Evolutionary conservation across 1,140 invertebrate genomes (phyloP), one percentile per base, ranked within the genome.

Genomic region (Sogatella furcifera): DNA sequence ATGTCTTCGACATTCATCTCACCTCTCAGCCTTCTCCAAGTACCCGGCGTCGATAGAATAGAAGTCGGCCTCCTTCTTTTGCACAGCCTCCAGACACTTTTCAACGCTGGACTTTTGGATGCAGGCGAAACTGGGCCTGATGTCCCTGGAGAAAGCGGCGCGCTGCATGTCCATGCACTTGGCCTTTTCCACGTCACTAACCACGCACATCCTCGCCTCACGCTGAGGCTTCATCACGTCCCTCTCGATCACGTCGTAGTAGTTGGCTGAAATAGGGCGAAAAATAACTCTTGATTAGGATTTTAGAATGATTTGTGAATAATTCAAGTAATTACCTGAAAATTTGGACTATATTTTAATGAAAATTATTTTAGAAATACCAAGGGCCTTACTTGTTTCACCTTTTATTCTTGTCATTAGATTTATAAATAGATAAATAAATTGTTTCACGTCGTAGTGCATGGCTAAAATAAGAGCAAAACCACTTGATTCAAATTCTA

Each of bases 161-260:
- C 78, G 76, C 1, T 78, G 76, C 58, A 89, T 77, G 0, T 79
- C 77, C 2, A 76, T 70, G 62, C 89, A 91, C 69, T 90, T 90
- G 19, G 78, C 72, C 8, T 81, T 66, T 46, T 82, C 84, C 0
- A 77, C 72, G 28, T 79, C 72, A 1, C 74, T 76, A 17, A 78
- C 81, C 9, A 86, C 81, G 66, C 88, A 90, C 60, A 88, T 71
- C 17, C 83, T 78, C 11, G 78, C 72, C 21, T 71, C 68, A 63
- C 62, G 79, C 76, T 0, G 79, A 76, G 6, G 80, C 73, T 34
- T 84, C 84, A 46, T 79, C 80, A 62, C 55, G 31, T 83, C 81
- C 46, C 86, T 78, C 64, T 88, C 86, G 62, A 91, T 87, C n/a
- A 89, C 86, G 65, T 86, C 83, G 44, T 82, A 79, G 67, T 89